These are phyloP conservation scores for Galendromus occidentalis DNA, from an alignment of 1,140 invertebrate species.

Conservation along the genomic window DNA sequence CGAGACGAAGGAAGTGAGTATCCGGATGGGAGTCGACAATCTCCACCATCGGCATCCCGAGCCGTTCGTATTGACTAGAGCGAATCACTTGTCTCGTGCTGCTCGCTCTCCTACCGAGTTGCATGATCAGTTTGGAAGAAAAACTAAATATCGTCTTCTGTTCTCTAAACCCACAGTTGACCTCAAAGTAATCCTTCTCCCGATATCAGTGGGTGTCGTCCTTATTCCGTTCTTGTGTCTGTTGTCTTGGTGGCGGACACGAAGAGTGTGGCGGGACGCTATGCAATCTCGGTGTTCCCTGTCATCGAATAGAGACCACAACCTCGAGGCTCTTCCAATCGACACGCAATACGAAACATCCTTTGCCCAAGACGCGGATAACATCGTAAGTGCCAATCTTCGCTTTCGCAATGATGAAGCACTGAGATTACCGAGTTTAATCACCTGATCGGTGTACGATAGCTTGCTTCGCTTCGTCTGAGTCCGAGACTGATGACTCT, in stretches of 20 bases:
- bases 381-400: neutral
- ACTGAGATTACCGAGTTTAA: too few species aligned
- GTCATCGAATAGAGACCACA: slow-evolving; percentile 9
- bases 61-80: neutral
- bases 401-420: too few species aligned
- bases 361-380: slow-evolving; percentile 4
- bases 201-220: slow-evolving; percentile 2
- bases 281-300: slow-evolving; percentile 5
- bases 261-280: neutral
- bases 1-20: neutral
- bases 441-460: too few species aligned
- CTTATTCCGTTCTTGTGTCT: slow-evolving; percentile 4
- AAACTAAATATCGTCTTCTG: neutral
- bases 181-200: slow-evolving; percentile 1
- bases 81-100: neutral
- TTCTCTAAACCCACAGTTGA: neutral
- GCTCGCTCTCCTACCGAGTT: neutral
- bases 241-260: slow-evolving; percentile 3
- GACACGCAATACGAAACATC: slow-evolving; percentile 5
- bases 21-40: neutral
- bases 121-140: neutral
- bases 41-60: neutral
- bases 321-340: slow-evolving; percentile 8
- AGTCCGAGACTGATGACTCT: neutral
- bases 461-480: too few species aligned